phyloP scores from a whole-genome alignment of 2,797 vertebrate genomes.

The Tinamus major region DNA sequence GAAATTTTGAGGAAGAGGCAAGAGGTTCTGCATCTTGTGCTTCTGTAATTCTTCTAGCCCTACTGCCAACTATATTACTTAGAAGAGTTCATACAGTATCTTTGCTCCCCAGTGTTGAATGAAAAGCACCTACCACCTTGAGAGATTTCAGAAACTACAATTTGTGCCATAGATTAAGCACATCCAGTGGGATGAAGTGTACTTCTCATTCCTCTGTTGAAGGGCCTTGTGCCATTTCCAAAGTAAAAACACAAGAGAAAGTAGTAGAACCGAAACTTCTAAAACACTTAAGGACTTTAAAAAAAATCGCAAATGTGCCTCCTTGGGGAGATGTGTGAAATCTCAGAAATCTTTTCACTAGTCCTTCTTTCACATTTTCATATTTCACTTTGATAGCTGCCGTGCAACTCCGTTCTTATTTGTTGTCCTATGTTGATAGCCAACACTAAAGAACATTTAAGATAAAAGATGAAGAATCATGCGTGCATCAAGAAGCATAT shows the following conservation, averaged over 20 bases:
- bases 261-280: background rate
- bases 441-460: background rate
- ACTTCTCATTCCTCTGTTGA: background rate
- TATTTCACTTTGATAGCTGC: background rate
- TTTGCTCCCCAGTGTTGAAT: background rate
- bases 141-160: background rate
- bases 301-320: background rate
- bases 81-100: background rate
- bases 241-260: background rate
- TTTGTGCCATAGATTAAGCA: background rate
- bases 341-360: background rate
- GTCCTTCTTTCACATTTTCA: background rate
- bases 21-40: background rate
- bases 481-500: background rate
- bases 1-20: background rate
- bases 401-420: background rate
- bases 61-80: background rate
- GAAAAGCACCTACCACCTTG: background rate
- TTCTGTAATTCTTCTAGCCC: background rate
- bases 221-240: background rate
- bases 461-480: background rate
- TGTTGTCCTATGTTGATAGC: background rate
- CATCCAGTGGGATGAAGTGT: background rate
- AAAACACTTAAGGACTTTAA: background rate
- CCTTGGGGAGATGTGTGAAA: background rate